phyloP scores from a whole-genome alignment of 1,140 invertebrate species.

The Drosophila mayri region DNA sequence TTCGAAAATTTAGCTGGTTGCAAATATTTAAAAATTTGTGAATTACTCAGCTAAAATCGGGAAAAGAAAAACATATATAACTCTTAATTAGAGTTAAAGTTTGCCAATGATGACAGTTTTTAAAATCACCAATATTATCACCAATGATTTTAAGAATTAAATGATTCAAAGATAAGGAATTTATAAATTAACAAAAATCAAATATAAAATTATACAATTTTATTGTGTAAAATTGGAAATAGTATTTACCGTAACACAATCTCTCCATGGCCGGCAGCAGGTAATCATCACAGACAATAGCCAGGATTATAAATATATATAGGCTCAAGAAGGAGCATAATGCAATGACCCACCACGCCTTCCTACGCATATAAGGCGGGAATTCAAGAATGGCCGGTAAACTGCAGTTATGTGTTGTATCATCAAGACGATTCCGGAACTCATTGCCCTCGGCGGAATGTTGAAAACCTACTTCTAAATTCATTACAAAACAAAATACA shows the following conservation, averaged over 20 bases:
- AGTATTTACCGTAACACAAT: conserved; percentile 91
- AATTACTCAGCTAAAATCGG: background rate
- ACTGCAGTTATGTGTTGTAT: conserved; percentile 87
- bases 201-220: background rate
- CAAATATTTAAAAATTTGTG: no score
- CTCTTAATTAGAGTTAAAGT: background rate
- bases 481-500: no score
- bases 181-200: background rate
- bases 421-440: background rate
- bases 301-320: conserved; percentile 92
- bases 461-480: background rate
- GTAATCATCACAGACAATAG: conserved; percentile 94
- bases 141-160: background rate
- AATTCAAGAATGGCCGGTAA: conserved; percentile 91
- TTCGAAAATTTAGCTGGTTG: no score
- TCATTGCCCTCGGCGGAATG: background rate
- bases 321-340: conserved; percentile 90
- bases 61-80: background rate
- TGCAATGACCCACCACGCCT: conserved; percentile 88
- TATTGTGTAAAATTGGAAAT: background rate
- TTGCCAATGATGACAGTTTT: fast-evolving
- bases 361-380: conserved; percentile 90
- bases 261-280: conserved; percentile 94
- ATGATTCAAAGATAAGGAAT: background rate
- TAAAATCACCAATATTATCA: background rate